Evolutionary conservation across 2,113 vertebrate genomes (phyloP).

Genomic region (Heloderma charlesbogerti): DNA sequence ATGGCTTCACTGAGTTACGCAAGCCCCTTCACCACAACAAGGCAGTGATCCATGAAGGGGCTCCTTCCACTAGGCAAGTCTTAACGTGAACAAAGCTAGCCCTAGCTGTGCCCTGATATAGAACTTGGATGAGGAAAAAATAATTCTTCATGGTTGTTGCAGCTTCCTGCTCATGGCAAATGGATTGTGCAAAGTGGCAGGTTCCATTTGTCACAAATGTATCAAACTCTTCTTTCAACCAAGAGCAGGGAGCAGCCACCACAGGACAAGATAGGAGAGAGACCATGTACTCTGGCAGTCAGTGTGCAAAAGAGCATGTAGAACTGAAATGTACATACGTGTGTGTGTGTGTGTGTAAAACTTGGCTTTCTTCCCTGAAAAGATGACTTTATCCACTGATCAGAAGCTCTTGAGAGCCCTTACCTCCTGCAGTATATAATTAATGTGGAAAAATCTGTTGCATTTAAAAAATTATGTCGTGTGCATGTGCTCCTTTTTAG

Average conservation of each 20-base stretch:
- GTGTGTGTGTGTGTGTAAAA: background rate
- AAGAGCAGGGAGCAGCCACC: background rate
- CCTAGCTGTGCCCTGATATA: background rate
- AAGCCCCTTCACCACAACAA: too few species aligned
- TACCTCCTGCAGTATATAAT: slow-evolving; percentile 23
- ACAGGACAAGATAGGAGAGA: background rate
- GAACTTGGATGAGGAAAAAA: too few species aligned
- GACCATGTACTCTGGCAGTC: background rate
- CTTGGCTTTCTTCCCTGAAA: background rate
- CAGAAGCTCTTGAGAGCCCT: slow-evolving; percentile 12
- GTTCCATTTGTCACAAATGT: background rate
- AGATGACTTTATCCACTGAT: background rate
- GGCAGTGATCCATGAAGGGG: too few species aligned
- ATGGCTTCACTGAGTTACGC: too few species aligned
- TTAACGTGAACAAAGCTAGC: background rate
- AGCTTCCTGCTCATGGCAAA: background rate
- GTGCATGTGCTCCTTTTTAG: slow-evolving; percentile 74
- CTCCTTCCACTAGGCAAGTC: background rate
- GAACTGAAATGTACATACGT: too few species aligned
- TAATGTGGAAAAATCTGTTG: slow-evolving; percentile 13
- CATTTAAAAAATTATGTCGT: slow-evolving; percentile 41
- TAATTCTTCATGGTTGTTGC: background rate
- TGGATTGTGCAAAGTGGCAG: background rate
- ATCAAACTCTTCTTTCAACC: background rate
- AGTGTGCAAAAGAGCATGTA: background rate